Base-by-base conservation (phyloP, 2,113 vertebrate species). In the Pelusios castaneus region DNA sequence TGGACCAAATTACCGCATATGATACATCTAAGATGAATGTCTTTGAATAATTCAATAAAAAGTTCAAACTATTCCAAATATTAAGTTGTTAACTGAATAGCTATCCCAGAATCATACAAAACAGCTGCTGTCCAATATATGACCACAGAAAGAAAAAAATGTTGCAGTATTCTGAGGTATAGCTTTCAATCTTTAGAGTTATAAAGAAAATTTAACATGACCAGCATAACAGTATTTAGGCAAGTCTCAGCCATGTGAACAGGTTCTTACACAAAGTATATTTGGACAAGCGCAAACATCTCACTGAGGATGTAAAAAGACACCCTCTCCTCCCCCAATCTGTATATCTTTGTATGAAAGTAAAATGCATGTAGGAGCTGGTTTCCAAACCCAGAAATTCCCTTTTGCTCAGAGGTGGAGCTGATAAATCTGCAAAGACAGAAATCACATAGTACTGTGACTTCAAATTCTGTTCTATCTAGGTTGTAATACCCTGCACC, bases 331-430 rank as follows among this genome's bases (percentile, higher is more conserved):
- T 63, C 58, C 13, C 90, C 96, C 95, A 94, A 84, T 97, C 94
- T 95, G 94, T 93, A 96, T 94, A 92, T 96, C 94, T 95, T 84
- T 96, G 94, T 97, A 93, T 52, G 31, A 52, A 88, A 77, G 88
- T 95, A 92, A 95, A 94, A 96, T 93, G 95, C 93, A 95, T 87
- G 80, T 89, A 96, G 92, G 89, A 91, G 78, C 55, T 49, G 86
- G 89, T 76, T 97, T 95, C 95, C 95, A 93, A 97, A 94, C 89
- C 85, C 88, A 95, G 90, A 92, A 95, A 94, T 95, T 93, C 94
- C 94, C 92, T 82, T 84, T 95, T 94, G 88, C 78, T 94, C n/a
- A 0, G 95, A 90, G 84, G 89, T 73, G 95, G 85, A 1, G 95
- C 89, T 93, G 94, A 95, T 63, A 87, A 97, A 95, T 80, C 90